Evolutionary conservation across 1,140 invertebrate genomes (phyloP).

Genomic region (Drosophila arizonae): DNA sequence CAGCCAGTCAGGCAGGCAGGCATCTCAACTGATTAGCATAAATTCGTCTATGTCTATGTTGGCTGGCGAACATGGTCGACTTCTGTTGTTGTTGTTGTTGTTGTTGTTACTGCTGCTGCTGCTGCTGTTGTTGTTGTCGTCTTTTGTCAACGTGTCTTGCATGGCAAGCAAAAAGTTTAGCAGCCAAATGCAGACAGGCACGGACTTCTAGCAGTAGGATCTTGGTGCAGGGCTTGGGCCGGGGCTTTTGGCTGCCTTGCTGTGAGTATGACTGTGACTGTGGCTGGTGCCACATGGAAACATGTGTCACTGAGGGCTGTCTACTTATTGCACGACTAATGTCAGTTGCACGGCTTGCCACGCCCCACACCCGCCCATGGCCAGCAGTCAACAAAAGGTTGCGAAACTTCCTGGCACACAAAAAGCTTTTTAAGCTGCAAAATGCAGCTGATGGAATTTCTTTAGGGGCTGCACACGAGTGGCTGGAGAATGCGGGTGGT

Average conservation of each 20-base stretch:
- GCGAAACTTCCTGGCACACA: conserved; percentile 70
- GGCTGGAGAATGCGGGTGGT: neutral
- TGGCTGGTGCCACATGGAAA: conserved; percentile 55
- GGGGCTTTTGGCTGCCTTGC: conserved; percentile 32
- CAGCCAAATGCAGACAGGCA: conserved; percentile 53
- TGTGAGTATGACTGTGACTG: conserved; percentile 30
- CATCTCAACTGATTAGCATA: conserved; percentile 78
- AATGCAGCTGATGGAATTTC: conserved; percentile 62
- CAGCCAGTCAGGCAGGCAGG: conserved; percentile 21
- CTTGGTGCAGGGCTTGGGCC: conserved; percentile 22
- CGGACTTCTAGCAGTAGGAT: conserved; percentile 35
- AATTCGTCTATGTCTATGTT: conserved; percentile 75
- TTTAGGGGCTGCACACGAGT: conserved; percentile 25
- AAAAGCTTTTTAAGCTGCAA: conserved; percentile 68
- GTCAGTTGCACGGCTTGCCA: conserved; percentile 62
- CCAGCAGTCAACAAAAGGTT: conserved; percentile 66
- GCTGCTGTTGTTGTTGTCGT: conserved; percentile 54
- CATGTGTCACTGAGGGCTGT: conserved; percentile 77
- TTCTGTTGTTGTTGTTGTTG: conserved; percentile 15
- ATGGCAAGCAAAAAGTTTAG: conserved; percentile 72
- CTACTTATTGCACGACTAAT: conserved; percentile 81
- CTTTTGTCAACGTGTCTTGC: conserved; percentile 80
- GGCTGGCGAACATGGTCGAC: conserved; percentile 49
- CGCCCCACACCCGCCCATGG: neutral
- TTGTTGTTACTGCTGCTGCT: conserved; percentile 22